Percentiles rank a stretch among this genome's conserved stretches.
Evolutionary conservation across 2,888 invertebrate species (phyloP).

Genomic region (Argynnis bischoffii): DNA sequence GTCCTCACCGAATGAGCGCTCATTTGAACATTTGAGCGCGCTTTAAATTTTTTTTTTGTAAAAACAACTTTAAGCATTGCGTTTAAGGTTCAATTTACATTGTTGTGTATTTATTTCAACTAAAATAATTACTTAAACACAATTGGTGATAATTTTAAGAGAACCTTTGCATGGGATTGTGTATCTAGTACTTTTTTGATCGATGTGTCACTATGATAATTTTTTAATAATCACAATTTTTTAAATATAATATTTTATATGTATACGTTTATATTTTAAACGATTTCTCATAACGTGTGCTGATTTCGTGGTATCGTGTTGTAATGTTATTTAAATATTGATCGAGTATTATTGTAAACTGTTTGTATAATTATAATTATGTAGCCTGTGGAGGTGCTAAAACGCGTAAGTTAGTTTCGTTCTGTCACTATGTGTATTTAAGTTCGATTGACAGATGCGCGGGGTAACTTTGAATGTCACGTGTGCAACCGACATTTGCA

Average conservation of each 20-base stretch:
- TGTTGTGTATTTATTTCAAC: too few relatives aligned
- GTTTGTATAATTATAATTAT: constrained; percentile 43
- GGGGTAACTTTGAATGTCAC: constrained; percentile 31
- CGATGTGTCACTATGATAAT: constrained; percentile 52
- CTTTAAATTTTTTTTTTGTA: too few relatives aligned
- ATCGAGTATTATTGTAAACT: constrained; percentile 50
- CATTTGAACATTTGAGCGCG: too few relatives aligned
- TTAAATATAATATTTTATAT: constrained; percentile 52
- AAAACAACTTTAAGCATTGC: too few relatives aligned
- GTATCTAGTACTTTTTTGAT: too few relatives aligned
- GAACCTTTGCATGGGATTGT: too few relatives aligned
- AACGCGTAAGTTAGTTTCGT: constrained; percentile 58
- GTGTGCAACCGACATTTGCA: constrained; percentile 15
- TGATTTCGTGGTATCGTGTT: constrained; percentile 61
- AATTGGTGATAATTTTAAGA: too few relatives aligned
- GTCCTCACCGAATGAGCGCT: too few relatives aligned
- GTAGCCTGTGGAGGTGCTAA: constrained; percentile 78
- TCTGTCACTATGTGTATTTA: constrained; percentile 60
- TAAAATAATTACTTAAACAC: too few relatives aligned
- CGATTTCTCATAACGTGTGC: constrained; percentile 54
- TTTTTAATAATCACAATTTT: constrained; percentile 69
- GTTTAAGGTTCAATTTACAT: too few relatives aligned
- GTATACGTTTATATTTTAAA: constrained; percentile 43
- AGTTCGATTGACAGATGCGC: constrained; percentile 53
- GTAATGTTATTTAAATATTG: constrained; percentile 55